phyloP scores from a whole-genome alignment of 2,888 invertebrate species.

The Linyphia triangularis region DNA sequence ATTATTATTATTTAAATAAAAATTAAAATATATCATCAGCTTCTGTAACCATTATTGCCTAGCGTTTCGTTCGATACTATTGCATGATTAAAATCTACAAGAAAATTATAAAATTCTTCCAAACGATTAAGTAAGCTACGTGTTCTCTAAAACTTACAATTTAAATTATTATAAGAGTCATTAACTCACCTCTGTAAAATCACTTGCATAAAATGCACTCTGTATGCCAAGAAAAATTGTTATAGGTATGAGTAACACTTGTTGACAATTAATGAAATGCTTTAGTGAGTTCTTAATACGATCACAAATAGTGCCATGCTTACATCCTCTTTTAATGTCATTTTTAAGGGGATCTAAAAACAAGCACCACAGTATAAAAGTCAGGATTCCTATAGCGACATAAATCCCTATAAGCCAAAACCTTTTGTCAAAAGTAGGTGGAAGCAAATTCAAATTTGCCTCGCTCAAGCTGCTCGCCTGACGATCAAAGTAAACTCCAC shows the following conservation, averaged over 20 bases:
- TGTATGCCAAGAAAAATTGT: conserved; percentile 98
- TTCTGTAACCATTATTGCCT: too few relatives aligned
- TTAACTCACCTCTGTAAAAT: conserved; percentile 81
- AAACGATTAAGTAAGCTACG: too few relatives aligned
- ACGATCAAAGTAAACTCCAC: background rate
- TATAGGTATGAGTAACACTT: conserved; percentile 94
- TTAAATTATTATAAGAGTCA: background rate
- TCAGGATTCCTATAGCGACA: conserved; percentile 90
- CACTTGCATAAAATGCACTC: conserved; percentile 95
- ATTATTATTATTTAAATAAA: too few relatives aligned
- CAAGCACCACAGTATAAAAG: conserved; percentile 90
- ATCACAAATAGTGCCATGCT: background rate
- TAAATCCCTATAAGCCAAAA: conserved; percentile 94
- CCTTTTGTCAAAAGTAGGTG: conserved; percentile 91
- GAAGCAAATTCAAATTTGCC: conserved; percentile 83
- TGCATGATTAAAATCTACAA: too few relatives aligned
- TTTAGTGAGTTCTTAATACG: conserved; percentile 90
- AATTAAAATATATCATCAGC: too few relatives aligned
- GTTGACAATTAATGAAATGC: conserved; percentile 91
- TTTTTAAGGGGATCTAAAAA: conserved; percentile 92
- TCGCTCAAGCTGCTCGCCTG: conserved; percentile 48
- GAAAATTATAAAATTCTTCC: too few relatives aligned
- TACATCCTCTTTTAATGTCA: conserved; percentile 82
- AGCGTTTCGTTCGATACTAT: too few relatives aligned
- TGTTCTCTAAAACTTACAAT: too few relatives aligned